A percentile compares a stretch with the other conserved stretches of the same genome.
Conservation (phyloP, 2,888 invertebrate genomes). For the Nomada flava region DNA sequence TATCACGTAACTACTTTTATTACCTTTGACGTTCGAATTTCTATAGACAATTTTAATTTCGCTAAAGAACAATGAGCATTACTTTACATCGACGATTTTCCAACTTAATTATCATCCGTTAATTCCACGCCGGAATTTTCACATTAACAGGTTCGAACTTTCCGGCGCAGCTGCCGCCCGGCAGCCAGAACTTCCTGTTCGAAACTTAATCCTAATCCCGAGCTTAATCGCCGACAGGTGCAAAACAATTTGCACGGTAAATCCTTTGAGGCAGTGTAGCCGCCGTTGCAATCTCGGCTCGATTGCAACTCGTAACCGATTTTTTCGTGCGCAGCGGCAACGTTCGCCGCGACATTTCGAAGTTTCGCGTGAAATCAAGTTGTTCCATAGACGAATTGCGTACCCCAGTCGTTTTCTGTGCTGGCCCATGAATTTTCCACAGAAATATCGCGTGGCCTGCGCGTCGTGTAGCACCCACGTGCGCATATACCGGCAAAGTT, state of each 20-base stretch:
- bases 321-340: constrained; percentile 2
- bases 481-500: neutral
- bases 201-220: constrained; percentile 14
- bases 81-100: neutral
- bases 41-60: neutral
- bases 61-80: neutral
- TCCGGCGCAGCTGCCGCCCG: neutral
- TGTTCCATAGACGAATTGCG: neutral
- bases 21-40: too few species aligned
- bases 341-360: neutral
- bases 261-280: neutral
- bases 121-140: neutral
- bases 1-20: too few species aligned
- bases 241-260: constrained; percentile 13
- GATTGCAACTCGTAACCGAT: neutral
- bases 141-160: neutral
- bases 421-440: neutral
- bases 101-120: neutral
- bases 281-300: neutral
- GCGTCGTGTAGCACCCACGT: neutral
- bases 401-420: neutral
- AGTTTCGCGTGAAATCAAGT: constrained; percentile 17
- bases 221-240: constrained; percentile 1
- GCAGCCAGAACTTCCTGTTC: neutral
- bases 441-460: neutral